These are phyloP conservation scores for Psococerastis gibbosa DNA, from an alignment of 2,888 invertebrate genomes.

Conservation along the genomic window DNA sequence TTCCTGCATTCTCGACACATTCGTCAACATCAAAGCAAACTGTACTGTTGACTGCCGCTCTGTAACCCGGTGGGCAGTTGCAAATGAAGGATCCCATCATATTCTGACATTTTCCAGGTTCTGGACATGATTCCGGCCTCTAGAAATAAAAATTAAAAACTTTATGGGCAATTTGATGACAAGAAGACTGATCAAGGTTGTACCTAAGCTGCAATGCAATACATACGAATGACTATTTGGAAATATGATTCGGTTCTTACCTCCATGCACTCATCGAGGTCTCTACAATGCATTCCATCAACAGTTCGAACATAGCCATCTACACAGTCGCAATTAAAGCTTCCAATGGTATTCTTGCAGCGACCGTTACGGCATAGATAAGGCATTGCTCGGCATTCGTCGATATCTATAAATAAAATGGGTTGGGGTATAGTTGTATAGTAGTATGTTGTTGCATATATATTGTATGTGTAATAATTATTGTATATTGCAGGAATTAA, in stretches of 20 bases:
- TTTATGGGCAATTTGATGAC: no score
- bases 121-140: constrained; percentile 37
- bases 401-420: constrained; percentile 43
- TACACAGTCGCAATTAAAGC: constrained; percentile 65
- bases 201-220: no score
- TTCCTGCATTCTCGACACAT: constrained; percentile 46
- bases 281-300: constrained; percentile 60
- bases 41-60: constrained; percentile 40
- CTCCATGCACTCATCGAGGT: constrained; percentile 59
- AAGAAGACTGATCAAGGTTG: no score
- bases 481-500: no score
- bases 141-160: constrained; percentile 19
- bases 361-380: constrained; percentile 72
- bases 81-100: constrained; percentile 53
- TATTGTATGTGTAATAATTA: no score
- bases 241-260: constrained; percentile 23
- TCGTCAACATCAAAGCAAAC: constrained; percentile 55
- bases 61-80: constrained; percentile 60
- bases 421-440: no score
- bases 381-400: constrained; percentile 68
- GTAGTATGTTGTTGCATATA: no score
- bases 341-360: constrained; percentile 60
- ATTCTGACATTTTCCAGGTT: constrained; percentile 45
- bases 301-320: constrained; percentile 53
- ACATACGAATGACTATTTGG: no score